These are phyloP conservation scores for Sturnira hondurensis DNA, from an alignment of 2,113 vertebrate genomes.

Conservation along the genomic window DNA sequence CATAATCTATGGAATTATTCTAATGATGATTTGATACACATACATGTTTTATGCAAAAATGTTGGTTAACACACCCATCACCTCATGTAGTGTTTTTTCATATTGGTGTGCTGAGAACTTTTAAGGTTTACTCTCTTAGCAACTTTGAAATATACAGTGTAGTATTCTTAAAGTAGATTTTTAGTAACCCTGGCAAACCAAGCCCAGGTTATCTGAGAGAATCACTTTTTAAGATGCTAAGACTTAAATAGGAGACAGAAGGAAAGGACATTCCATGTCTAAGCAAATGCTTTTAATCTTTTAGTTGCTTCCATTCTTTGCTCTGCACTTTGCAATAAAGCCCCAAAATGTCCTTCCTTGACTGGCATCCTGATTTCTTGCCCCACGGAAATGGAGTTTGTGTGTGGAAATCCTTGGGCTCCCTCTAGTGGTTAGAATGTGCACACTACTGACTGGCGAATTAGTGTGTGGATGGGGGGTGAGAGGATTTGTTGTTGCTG, in stretches of 20 bases:
- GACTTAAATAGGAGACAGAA: neutral
- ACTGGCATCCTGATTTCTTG: neutral
- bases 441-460: neutral
- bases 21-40: neutral
- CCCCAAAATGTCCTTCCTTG: neutral
- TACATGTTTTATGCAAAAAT: neutral
- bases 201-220: neutral
- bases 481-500: neutral
- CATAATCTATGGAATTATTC: neutral
- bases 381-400: neutral
- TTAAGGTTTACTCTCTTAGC: neutral
- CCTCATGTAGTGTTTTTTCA: neutral
- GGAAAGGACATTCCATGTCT: neutral
- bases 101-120: neutral
- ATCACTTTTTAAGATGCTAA: constrained; percentile 20
- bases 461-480: no score
- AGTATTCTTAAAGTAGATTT: neutral
- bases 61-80: neutral
- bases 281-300: constrained; percentile 27
- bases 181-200: neutral
- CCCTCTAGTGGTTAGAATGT: constrained; percentile 40
- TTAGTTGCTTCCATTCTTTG: constrained; percentile 33
- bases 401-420: constrained; percentile 27
- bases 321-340: neutral
- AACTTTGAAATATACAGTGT: neutral